Percentiles rank a stretch among this genome's conserved stretches.
Evolutionary conservation across 1,140 invertebrate genomes (phyloP).

Genomic region (Pseudomyrmex cubaensis): DNA sequence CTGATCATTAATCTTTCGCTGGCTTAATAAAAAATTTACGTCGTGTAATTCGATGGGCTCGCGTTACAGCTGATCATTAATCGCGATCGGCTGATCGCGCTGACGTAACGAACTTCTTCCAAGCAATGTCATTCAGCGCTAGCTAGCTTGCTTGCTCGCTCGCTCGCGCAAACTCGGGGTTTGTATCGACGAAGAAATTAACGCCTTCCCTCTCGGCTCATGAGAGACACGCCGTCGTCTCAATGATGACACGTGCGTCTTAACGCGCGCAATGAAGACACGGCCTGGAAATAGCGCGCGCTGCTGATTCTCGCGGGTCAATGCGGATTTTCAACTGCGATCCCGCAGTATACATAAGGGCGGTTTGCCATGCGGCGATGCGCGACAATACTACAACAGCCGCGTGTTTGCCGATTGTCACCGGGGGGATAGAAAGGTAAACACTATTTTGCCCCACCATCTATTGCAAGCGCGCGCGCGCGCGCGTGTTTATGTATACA

Average conservation of each 20-base stretch:
- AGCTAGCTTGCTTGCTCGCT: neutral
- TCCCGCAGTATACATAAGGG: conserved; percentile 60
- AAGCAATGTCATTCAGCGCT: neutral
- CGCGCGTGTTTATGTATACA: conserved; percentile 26
- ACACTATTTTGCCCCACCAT: conserved; percentile 75
- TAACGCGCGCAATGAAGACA: neutral
- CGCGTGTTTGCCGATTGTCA: conserved; percentile 79
- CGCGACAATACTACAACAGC: conserved; percentile 76
- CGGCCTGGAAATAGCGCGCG: conserved; percentile 12
- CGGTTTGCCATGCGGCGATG: conserved; percentile 75
- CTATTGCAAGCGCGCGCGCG: conserved; percentile 50
- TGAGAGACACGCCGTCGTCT: neutral
- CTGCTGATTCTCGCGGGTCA: conserved; percentile 69
- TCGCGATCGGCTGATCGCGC: neutral
- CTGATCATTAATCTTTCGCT: neutral
- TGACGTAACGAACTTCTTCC: neutral
- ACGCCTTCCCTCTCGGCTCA: neutral
- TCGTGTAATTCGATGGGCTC: neutral
- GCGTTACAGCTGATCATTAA: neutral
- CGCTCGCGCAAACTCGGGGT: neutral
- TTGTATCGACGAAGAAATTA: conserved; percentile 24
- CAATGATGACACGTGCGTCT: neutral
- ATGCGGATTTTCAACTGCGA: conserved; percentile 68
- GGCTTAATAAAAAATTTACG: conserved; percentile 11
- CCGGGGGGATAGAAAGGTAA: conserved; percentile 77